Conservation (phyloP, 1,140 invertebrate species). For the Drosophila obscura region DNA sequence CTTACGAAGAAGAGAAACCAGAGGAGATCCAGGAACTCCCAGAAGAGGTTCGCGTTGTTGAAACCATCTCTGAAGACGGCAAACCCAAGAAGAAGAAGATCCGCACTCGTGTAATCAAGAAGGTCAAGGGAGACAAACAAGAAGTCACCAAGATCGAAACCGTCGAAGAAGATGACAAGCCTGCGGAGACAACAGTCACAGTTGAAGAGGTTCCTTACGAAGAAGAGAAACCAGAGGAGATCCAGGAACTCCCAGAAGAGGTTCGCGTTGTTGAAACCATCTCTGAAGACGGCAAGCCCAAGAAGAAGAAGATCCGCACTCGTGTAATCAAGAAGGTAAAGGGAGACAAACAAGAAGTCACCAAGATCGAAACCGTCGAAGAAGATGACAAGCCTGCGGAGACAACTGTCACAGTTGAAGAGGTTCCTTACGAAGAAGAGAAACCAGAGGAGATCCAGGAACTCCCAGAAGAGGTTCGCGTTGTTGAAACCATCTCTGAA, state of each 20-base stretch:
- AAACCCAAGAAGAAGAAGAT: constrained; percentile 38
- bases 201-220: constrained; percentile 32
- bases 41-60: constrained; percentile 32
- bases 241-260: constrained; percentile 32
- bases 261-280: constrained; percentile 30
- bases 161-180: constrained; percentile 38
- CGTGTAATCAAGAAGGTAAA: constrained; percentile 45
- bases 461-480: constrained; percentile 19
- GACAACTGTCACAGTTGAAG: constrained; percentile 31
- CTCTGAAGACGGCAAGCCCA: constrained; percentile 34
- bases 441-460: constrained; percentile 24
- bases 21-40: constrained; percentile 28
- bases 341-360: constrained; percentile 41
- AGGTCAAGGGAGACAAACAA: constrained; percentile 41
- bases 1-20: constrained; percentile 22
- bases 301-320: constrained; percentile 42
- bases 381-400: constrained; percentile 35
- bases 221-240: constrained; percentile 26
- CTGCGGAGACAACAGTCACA: constrained; percentile 34
- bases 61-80: constrained; percentile 31
- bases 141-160: constrained; percentile 45
- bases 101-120: constrained; percentile 37
- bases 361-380: constrained; percentile 40
- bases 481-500: constrained; percentile 6
- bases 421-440: constrained; percentile 23